Percentiles rank a stretch among this genome's conserved stretches.
Evolutionary conservation across 2,888 invertebrate genomes (phyloP).

Genomic region (Willowsia nigromaculata): DNA sequence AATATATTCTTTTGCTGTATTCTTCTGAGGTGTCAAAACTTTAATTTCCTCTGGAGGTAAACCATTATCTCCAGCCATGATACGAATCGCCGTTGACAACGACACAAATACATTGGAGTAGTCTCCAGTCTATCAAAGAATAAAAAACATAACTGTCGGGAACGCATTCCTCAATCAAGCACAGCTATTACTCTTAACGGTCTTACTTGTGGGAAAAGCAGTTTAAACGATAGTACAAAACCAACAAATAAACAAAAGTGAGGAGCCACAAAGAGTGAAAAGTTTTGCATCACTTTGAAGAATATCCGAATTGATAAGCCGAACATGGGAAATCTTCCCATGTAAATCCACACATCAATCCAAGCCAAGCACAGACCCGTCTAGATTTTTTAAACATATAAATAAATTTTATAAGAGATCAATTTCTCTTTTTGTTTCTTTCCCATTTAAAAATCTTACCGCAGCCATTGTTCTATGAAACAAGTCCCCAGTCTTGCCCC

Average conservation of each 20-base stretch:
- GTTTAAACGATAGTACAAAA: slow-evolving; percentile 85
- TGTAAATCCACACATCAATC: slow-evolving; percentile 92
- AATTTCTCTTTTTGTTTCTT: background rate
- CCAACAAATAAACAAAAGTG: slow-evolving; percentile 90
- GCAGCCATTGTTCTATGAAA: slow-evolving; percentile 27
- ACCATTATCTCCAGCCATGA: slow-evolving; percentile 44
- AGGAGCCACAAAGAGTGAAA: slow-evolving; percentile 89
- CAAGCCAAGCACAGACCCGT: slow-evolving; percentile 81
- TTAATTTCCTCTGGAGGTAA: background rate
- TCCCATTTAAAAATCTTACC: background rate
- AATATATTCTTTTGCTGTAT: background rate
- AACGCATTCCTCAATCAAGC: too few species aligned
- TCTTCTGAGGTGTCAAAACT: too few species aligned
- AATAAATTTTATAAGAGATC: background rate
- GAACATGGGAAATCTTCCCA: slow-evolving; percentile 91
- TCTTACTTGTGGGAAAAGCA: background rate
- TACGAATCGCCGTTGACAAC: background rate
- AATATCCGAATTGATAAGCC: slow-evolving; percentile 92
- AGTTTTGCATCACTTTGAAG: slow-evolving; percentile 84
- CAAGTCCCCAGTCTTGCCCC: slow-evolving; percentile 61
- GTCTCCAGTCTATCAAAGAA: background rate
- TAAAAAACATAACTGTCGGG: too few species aligned
- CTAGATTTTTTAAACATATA: background rate
- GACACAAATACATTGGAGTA: background rate
- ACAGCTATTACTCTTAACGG: too few species aligned